A percentile compares a stretch with the other conserved stretches of the same genome.
Conservation (phyloP, 2,888 invertebrate species). For the Drosophila seclusa region DNA sequence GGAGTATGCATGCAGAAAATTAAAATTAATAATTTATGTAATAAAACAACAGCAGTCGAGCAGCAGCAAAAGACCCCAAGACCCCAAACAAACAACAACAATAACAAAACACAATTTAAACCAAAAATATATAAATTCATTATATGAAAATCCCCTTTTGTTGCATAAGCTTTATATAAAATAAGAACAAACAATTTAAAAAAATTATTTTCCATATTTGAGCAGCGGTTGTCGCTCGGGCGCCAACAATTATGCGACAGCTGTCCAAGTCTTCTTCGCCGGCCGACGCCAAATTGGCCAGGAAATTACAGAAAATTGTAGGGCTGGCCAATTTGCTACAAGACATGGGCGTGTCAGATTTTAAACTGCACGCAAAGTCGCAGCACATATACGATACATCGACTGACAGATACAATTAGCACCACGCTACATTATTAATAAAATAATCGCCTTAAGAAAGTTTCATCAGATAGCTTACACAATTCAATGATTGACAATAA, state of each 20-base stretch:
- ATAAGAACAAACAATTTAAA: constrained; percentile 66
- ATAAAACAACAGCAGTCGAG: constrained; percentile 57
- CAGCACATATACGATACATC: constrained; percentile 13
- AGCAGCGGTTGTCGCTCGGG: constrained; percentile 49
- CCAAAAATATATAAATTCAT: constrained; percentile 37
- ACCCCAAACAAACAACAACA: constrained; percentile 1
- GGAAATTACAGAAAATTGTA: constrained; percentile 67
- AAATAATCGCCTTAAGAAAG: background rate
- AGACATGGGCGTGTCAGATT: constrained; percentile 58
- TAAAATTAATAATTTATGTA: constrained; percentile 83
- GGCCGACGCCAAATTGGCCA: constrained; percentile 40
- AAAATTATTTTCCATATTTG: constrained; percentile 69
- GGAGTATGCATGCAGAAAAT: constrained; percentile 83
- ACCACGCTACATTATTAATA: constrained; percentile 24
- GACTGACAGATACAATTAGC: constrained; percentile 30
- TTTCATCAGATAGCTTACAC: background rate
- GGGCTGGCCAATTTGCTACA: constrained; percentile 47
- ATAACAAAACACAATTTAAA: constrained; percentile 14
- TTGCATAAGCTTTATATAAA: constrained; percentile 39
- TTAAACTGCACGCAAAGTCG: constrained; percentile 44
- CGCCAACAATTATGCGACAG: constrained; percentile 62
- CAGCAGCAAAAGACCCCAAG: constrained; percentile 15
- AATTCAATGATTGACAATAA: background rate
- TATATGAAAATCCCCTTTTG: constrained; percentile 52
- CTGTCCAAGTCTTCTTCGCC: constrained; percentile 24